Evolutionary conservation across 1,140 invertebrate genomes (phyloP), one percentile per base, ranked within the genome.

Genomic region (Melipona quadrifasciata): DNA sequence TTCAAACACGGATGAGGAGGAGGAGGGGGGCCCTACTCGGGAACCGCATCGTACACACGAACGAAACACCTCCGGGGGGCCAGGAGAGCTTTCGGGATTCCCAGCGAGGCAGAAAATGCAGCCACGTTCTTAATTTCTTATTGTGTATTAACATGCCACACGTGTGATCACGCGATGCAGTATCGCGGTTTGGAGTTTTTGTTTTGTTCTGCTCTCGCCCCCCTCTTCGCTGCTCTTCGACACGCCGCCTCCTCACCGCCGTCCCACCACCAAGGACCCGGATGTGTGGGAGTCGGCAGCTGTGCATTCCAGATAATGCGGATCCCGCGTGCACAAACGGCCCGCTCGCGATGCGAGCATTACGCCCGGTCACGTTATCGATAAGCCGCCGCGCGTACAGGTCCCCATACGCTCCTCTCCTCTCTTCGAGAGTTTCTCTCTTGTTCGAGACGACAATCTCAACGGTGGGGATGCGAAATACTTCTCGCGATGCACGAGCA

Each of bases 81-180:
- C 39, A 47, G 39, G 39, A 39, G 39, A 47, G 39, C 39, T 47
- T 47, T 47, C 39, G 8, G 39, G 72, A 58, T 80, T 80, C 85
- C 84, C 86, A 64, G 31, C 34, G 27, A 70, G 78, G 61, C 79
- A 64, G 85, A 39, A 70, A 78, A 80, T 58, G 80, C 80, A 65
- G 27, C 64, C 65, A 73, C 85, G 89, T 91, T 92, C 92, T 92
- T 93, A 92, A 92, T 92, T 93, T 92, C 92, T 93, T 92, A 93
- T 93, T 92, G 92, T 93, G 83, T 92, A 92, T 93, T 93, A 93
- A 92, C 92, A 93, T 93, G 92, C 92, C 90, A 93, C 92, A 93
- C 92, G 91, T 93, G 89, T 92, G 91, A 92, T 92, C 92, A 93
- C 92, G 92, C 92, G 89, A 93, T 82, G 80, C 82, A 91, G 91